These are phyloP conservation scores for Agonopterix arenella DNA, from an alignment of 2,888 invertebrate genomes.

Conservation along the genomic window DNA sequence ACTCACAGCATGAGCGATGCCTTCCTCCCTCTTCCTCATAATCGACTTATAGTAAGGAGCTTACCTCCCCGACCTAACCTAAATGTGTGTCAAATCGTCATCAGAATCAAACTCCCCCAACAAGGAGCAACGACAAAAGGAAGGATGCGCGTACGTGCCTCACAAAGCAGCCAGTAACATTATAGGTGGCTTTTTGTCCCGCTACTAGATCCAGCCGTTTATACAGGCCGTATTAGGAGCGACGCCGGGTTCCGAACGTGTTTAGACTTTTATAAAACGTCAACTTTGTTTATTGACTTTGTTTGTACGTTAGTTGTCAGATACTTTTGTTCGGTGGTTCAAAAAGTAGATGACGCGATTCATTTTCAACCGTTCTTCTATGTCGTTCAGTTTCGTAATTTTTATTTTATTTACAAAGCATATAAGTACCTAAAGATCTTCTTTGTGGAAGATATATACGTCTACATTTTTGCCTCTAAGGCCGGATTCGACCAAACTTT, in stretches of 20 bases:
- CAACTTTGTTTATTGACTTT: slow-evolving; percentile 2
- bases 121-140: slow-evolving; percentile 48
- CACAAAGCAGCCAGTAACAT: slow-evolving; percentile 62
- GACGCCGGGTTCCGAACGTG: slow-evolving; percentile 36
- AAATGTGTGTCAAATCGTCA: slow-evolving; percentile 2
- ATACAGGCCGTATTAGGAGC: slow-evolving; percentile 41
- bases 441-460: background rate
- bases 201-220: background rate
- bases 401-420: too few species aligned
- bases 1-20: too few species aligned
- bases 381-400: too few species aligned
- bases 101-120: background rate
- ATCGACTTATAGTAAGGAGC: too few species aligned
- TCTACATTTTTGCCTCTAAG: too few species aligned
- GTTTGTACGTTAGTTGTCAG: slow-evolving; percentile 1
- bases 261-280: slow-evolving; percentile 28
- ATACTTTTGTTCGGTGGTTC: background rate
- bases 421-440: too few species aligned
- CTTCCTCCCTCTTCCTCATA: too few species aligned
- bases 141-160: slow-evolving; percentile 66
- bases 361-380: background rate
- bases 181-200: slow-evolving; percentile 43
- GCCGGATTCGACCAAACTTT: too few species aligned
- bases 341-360: background rate
- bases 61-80: background rate